These are phyloP conservation scores for Lepilemur septentrionalis DNA, from an alignment of 2,797 vertebrate species.

Conservation along the genomic window DNA sequence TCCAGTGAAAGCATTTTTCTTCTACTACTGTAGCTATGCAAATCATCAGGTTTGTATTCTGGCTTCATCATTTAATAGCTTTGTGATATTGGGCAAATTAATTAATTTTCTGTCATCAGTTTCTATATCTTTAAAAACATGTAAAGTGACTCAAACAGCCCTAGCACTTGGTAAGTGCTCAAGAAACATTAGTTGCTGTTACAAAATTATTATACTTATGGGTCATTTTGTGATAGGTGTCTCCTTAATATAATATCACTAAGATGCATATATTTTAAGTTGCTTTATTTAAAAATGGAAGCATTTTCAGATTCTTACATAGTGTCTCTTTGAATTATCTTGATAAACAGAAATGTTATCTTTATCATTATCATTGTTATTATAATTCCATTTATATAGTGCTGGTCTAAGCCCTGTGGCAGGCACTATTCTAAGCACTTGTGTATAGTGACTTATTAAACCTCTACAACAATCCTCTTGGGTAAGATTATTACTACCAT, in stretches of 20 bases:
- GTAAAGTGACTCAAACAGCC: background rate
- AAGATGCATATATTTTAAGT: background rate
- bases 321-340: background rate
- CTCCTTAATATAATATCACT: background rate
- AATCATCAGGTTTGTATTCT: background rate
- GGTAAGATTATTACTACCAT: background rate
- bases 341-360: background rate
- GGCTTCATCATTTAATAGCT: background rate
- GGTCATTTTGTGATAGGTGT: background rate
- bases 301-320: background rate
- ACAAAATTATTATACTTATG: background rate
- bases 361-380: background rate
- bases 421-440: background rate
- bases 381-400: background rate
- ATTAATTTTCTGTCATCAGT: background rate
- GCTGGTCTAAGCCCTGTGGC: background rate
- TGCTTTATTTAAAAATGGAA: background rate
- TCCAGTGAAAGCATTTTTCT: background rate
- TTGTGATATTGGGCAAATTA: background rate
- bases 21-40: background rate
- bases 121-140: background rate
- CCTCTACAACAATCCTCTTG: no score
- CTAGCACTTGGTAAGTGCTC: background rate
- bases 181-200: background rate
- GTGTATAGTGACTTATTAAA: background rate